Evolutionary conservation across 2,113 vertebrate genomes (phyloP), one percentile per base, ranked within the genome.

Genomic region (Channa maculata): DNA sequence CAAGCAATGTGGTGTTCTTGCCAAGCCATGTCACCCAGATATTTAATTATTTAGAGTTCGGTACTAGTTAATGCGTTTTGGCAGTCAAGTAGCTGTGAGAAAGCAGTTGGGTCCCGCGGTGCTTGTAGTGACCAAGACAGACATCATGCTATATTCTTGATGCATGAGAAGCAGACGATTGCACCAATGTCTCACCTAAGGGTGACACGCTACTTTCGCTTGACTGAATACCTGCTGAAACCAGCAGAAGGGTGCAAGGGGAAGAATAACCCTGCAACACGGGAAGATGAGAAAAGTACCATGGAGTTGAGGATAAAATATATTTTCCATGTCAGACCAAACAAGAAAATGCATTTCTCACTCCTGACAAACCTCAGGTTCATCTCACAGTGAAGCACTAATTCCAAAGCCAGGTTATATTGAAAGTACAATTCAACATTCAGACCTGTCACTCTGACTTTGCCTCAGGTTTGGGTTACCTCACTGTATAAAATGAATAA

Each of bases 51-150:
- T 92, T 79, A 92, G 64, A 68, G 81, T 78, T 59, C 69, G 76
- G 80, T 86, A 61, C 83, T 88, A 83, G 80, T 91, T 92, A 88
- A 92, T 92, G 86, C 77, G 79, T 91, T 89, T 85, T 89, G 90
- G 83, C 89, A 87, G 83, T 68, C 70, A 62, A 71, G 75, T 51
- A 74, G 75, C 69, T 76, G 75, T 51, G 77, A 65, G 71, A 73
- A 49, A 54, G 34, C 50, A 65, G 60, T 38, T 13, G 50, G 77
- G 41, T 77, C 64, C 34, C 86, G 80, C 73, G 46, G 64, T 43
- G 49, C 78, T 77, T 78, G 86, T 77, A 81, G 78, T 74, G 69
- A 67, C 69, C 73, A 54, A 74, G 82, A 60, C 78, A 68, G 82
- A 83, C 71, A 60, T 59, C 53, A 39, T 60, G 65, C 46, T 50